phyloP scores from a whole-genome alignment of 1,140 invertebrate species.

The Yoshiicerus persimilis region DNA sequence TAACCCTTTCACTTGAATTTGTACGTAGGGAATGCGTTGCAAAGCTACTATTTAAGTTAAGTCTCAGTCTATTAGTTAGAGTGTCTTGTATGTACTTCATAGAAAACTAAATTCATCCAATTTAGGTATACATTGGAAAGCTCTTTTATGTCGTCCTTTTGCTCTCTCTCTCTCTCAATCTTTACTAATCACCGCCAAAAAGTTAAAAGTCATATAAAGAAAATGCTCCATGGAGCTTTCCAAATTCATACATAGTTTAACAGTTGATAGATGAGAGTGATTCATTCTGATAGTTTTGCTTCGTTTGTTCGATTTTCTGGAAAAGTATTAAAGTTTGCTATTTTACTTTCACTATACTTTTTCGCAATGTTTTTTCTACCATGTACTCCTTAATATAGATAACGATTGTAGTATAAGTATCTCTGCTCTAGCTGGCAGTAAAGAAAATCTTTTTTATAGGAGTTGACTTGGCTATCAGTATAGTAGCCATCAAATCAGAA shows the following conservation, averaged over 20 bases:
- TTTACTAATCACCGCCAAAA: background rate
- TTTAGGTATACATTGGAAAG: background rate
- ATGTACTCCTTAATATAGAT: no score
- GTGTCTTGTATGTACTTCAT: background rate
- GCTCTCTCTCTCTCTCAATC: background rate
- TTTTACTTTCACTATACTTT: background rate
- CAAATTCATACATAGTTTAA: constrained; percentile 1
- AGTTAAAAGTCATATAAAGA: background rate
- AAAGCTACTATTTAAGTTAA: background rate
- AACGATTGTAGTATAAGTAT: no score
- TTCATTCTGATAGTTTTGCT: background rate
- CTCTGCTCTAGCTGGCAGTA: no score
- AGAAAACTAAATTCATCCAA: background rate
- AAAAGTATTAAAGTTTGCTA: background rate
- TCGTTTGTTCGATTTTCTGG: background rate
- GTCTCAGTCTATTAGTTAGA: background rate
- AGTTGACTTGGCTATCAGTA: no score
- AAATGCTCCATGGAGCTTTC: background rate
- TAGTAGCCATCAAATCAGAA: background rate
- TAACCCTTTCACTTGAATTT: background rate
- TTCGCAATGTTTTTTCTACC: background rate
- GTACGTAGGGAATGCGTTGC: background rate
- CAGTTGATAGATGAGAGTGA: background rate
- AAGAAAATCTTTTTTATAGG: background rate
- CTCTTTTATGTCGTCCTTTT: background rate